Percentiles rank a stretch among this genome's conserved stretches.
phyloP scores from a whole-genome alignment of 2,797 vertebrate species.

The Urophycis tenuis region DNA sequence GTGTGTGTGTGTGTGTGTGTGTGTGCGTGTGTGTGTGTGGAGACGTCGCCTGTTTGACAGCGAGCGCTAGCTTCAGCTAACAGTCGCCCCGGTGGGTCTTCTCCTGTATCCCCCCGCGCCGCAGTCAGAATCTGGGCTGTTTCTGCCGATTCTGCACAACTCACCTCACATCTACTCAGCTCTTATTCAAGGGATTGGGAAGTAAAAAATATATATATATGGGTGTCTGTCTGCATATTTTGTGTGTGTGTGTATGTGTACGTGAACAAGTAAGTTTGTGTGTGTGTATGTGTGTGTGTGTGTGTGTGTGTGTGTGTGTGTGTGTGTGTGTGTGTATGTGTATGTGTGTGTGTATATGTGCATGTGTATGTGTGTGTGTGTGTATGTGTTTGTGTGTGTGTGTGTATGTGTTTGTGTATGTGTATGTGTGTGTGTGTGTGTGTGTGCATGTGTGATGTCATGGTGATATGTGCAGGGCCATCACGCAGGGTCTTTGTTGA shows the following conservation, averaged over 20 bases:
- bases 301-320: no score
- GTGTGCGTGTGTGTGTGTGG: no score
- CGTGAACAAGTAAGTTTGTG: no score
- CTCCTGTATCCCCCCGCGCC: background rate
- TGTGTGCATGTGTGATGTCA: background rate
- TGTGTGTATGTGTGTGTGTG: no score
- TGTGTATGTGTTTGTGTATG: conserved; percentile 1
- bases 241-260: conserved; percentile 1
- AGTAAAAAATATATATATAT: conserved; percentile 37
- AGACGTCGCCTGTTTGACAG: conserved; percentile 57
- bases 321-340: no score
- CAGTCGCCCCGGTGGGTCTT: conserved; percentile 26
- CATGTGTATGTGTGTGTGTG: conserved; percentile 38
- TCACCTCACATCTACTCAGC: conserved; percentile 58
- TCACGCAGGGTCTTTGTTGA: conserved; percentile 63
- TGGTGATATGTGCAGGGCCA: conserved; percentile 37
- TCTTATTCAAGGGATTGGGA: conserved; percentile 48
- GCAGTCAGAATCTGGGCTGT: background rate
- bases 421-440: conserved; percentile 18
- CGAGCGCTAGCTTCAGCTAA: conserved; percentile 53
- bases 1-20: no score
- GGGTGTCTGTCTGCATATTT: conserved; percentile 5
- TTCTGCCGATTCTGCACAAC: conserved; percentile 58
- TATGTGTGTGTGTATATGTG: no score
- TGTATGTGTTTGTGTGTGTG: conserved; percentile 12